Evolutionary conservation across 2,888 invertebrate genomes (phyloP), one percentile per base, ranked within the genome.

Genomic region (Bruchidius siliquastri): DNA sequence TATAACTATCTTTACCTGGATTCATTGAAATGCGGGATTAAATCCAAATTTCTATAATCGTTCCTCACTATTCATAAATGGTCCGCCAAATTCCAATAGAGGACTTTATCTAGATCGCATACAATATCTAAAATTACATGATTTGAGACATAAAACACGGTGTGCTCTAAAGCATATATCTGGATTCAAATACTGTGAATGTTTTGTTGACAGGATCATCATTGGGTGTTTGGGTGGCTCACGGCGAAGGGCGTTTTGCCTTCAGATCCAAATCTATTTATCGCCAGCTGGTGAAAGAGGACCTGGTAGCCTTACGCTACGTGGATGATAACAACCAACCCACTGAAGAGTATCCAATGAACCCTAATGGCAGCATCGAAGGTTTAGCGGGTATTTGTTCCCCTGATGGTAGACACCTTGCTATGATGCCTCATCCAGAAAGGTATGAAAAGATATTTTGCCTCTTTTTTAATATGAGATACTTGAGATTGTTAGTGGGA

Each of bases 391-490:
- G 94, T 20, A 87, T 99, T 73, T 94, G 96, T 80, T 98, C 98
- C 0, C 83, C 86, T 0, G 93, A 98, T 87, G 99, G 98, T 0
- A 91, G 98, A 3, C 98, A 99, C 87, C 89, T 98, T 80, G 99
- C 98, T 0, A 91, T 99, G 91, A 99, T 99, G 99, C 99, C 99
- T 1, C 99, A 99, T 88, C 98, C 99, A 0, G 99, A 99, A 87
- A 91, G 98, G 76, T 49, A 13, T 49, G 8, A 8, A 30, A n/a
- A n/a, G n/a, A n/a, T n/a, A n/a, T n/a, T n/a, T n/a, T 30, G 30
- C 8, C 30, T 30, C n/a, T n/a, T n/a, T 6, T 8, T 8, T 30
- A 30, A 30, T 30, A 30, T 30, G n/a, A n/a, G n/a, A n/a, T n/a
- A n/a, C n/a, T n/a, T n/a, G n/a, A n/a, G n/a, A n/a, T n/a, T n/a